Percentiles rank a stretch among this genome's conserved stretches.
phyloP scores from a whole-genome alignment of 2,888 invertebrate species.

The Melanostoma scalare region DNA sequence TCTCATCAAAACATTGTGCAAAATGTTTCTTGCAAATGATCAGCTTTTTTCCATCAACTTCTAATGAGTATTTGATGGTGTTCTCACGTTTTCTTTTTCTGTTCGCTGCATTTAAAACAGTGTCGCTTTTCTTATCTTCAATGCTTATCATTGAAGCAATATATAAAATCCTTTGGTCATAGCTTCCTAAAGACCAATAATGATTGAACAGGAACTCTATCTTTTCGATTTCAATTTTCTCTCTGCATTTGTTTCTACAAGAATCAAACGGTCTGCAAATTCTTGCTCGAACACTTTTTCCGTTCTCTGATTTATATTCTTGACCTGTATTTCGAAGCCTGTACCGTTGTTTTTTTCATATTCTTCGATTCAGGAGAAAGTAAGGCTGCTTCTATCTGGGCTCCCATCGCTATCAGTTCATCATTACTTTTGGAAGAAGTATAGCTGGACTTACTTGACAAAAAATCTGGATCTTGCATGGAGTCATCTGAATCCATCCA shows the following conservation, averaged over 20 bases:
- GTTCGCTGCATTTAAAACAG: constrained; percentile 5
- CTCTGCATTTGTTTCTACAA: constrained; percentile 17
- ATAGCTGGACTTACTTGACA: constrained; percentile 11
- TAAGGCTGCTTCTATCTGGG: constrained; percentile 20
- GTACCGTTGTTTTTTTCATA: constrained; percentile 26
- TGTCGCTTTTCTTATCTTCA: constrained; percentile 24
- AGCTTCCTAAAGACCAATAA: constrained; percentile 3
- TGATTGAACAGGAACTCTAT: constrained; percentile 3
- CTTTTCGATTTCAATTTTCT: constrained; percentile 8
- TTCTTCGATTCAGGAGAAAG: constrained; percentile 18
- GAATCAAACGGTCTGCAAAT: too few species aligned
- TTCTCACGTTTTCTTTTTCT: constrained; percentile 29
- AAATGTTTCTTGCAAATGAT: too few species aligned
- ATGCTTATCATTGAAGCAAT: not conserved
- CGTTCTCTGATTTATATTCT: constrained; percentile 12
- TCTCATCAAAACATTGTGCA: too few species aligned
- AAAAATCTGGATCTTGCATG: constrained; percentile 17
- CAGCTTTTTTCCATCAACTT: too few species aligned
- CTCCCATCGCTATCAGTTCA: constrained; percentile 20
- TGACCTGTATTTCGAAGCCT: constrained; percentile 21
- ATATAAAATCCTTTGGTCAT: constrained; percentile 25
- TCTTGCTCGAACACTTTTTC: constrained; percentile 2
- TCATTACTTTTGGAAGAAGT: not conserved
- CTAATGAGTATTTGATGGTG: constrained; percentile 33
- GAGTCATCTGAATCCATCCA: constrained; percentile 31